Conservation (phyloP, 2,797 vertebrate species). For the Mallotus villosus region DNA sequence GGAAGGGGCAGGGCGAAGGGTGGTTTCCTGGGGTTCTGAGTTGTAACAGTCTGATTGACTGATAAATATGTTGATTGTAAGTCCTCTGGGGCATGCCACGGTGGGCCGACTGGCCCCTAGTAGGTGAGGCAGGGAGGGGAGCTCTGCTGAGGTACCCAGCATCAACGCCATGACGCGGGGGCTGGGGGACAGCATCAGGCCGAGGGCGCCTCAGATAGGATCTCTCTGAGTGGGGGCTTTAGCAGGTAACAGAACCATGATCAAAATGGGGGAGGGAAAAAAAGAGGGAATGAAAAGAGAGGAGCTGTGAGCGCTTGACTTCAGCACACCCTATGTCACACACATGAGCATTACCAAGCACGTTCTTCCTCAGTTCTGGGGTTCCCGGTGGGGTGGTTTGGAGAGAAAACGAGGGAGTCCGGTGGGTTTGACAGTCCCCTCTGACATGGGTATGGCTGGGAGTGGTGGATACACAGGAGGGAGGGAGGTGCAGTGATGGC, state of each 20-base stretch:
- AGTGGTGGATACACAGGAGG: slow-evolving; percentile 21
- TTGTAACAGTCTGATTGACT: slow-evolving; percentile 43
- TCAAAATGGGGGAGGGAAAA: slow-evolving; percentile 35
- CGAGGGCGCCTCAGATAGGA: slow-evolving; percentile 26
- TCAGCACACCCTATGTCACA: slow-evolving; percentile 45
- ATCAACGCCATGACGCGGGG: slow-evolving; percentile 30
- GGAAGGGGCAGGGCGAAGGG: not conserved
- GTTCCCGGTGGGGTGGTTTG: slow-evolving; percentile 43
- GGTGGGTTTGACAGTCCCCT: slow-evolving; percentile 40
- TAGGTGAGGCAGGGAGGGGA: slow-evolving; percentile 30
- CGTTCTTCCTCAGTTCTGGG: slow-evolving; percentile 35
- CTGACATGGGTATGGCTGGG: slow-evolving; percentile 1
- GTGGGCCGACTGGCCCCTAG: slow-evolving; percentile 38
- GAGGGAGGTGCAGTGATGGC: slow-evolving; percentile 55
- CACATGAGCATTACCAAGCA: slow-evolving; percentile 42
- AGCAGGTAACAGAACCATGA: slow-evolving; percentile 42
- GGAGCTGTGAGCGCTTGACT: slow-evolving; percentile 31
- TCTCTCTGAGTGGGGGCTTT: slow-evolving; percentile 39
- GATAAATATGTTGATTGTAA: slow-evolving; percentile 55
- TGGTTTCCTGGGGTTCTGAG: slow-evolving; percentile 31
- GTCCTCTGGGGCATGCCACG: slow-evolving; percentile 33
- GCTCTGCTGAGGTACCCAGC: slow-evolving; percentile 40
- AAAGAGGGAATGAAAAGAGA: not conserved
- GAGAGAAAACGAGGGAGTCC: slow-evolving; percentile 48
- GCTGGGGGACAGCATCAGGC: slow-evolving; percentile 14